phyloP scores from a whole-genome alignment of 2,888 invertebrate species.

The Orthonevra nobilis region DNA sequence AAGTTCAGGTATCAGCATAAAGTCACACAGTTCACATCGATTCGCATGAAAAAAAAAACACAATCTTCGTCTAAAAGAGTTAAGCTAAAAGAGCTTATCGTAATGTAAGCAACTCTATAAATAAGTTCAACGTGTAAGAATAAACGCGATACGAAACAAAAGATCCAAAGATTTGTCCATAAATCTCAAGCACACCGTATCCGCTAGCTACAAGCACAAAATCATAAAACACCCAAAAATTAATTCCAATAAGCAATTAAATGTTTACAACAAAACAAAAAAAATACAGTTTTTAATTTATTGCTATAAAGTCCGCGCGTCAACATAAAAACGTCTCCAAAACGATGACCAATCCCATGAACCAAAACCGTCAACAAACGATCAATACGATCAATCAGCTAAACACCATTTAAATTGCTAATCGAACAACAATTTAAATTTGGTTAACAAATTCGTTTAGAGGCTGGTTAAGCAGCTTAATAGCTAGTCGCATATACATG shows the following conservation, averaged over 20 bases:
- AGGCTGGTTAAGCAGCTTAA: slow-evolving; percentile 38
- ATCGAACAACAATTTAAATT: slow-evolving; percentile 26
- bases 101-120: too few relatives aligned
- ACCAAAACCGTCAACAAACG: slow-evolving; percentile 20
- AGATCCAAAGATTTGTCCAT: too few relatives aligned
- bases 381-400: slow-evolving; percentile 37
- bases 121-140: too few relatives aligned
- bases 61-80: too few relatives aligned
- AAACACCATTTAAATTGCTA: slow-evolving; percentile 52
- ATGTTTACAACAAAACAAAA: slow-evolving; percentile 1
- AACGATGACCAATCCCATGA: slow-evolving; percentile 1
- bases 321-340: neutral
- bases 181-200: too few relatives aligned
- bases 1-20: too few relatives aligned
- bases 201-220: neutral
- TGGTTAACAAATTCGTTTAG: slow-evolving; percentile 43
- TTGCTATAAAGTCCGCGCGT: neutral
- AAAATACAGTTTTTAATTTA: neutral
- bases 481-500: slow-evolving; percentile 25
- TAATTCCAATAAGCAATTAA: slow-evolving; percentile 29
- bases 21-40: too few relatives aligned
- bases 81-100: too few relatives aligned
- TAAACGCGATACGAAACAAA: too few relatives aligned
- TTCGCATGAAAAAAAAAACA: too few relatives aligned
- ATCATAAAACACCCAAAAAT: slow-evolving; percentile 7